Evolutionary conservation across 2,888 invertebrate species (phyloP).

Genomic region (Drosophila neutralis): DNA sequence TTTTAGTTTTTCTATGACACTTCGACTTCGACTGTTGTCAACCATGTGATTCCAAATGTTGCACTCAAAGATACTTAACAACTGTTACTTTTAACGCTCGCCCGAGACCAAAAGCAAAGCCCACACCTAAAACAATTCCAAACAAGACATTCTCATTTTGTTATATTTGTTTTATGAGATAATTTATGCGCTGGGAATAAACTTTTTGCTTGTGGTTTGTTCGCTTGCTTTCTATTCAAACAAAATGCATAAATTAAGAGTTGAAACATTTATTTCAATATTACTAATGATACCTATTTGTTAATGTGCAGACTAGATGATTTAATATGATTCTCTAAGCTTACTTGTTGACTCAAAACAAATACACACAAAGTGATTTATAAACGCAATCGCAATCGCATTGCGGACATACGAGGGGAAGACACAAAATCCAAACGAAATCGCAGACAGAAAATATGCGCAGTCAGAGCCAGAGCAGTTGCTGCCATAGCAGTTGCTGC

Average conservation of each 20-base stretch:
- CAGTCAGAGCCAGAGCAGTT: slow-evolving; percentile 33
- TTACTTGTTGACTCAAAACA: neutral
- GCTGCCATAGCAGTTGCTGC: slow-evolving; percentile 42
- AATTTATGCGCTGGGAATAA: slow-evolving; percentile 34
- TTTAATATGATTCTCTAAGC: slow-evolving; percentile 52
- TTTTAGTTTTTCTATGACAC: slow-evolving; percentile 5
- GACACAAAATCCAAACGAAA: slow-evolving; percentile 22
- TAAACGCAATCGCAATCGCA: slow-evolving; percentile 13
- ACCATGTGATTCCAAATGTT: slow-evolving; percentile 25
- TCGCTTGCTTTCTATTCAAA: slow-evolving; percentile 53
- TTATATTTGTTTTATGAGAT: slow-evolving; percentile 15
- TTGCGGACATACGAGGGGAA: slow-evolving; percentile 31
- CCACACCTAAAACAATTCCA: slow-evolving; percentile 16
- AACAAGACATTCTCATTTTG: slow-evolving; percentile 44
- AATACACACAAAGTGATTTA: slow-evolving; percentile 27
- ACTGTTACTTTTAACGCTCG: slow-evolving; percentile 36
- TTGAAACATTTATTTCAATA: slow-evolving; percentile 8
- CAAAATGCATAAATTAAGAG: slow-evolving; percentile 30
- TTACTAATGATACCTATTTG: slow-evolving; percentile 29
- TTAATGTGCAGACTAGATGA: slow-evolving; percentile 26
- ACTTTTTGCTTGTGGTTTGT: slow-evolving; percentile 1
- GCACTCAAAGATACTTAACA: slow-evolving; percentile 25
- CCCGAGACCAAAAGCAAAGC: slow-evolving; percentile 9
- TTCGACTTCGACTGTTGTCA: slow-evolving; percentile 5
- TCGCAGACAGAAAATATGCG: slow-evolving; percentile 45